Conservation (phyloP, 1,140 invertebrate genomes). For the Doryteuthis pealeii region DNA sequence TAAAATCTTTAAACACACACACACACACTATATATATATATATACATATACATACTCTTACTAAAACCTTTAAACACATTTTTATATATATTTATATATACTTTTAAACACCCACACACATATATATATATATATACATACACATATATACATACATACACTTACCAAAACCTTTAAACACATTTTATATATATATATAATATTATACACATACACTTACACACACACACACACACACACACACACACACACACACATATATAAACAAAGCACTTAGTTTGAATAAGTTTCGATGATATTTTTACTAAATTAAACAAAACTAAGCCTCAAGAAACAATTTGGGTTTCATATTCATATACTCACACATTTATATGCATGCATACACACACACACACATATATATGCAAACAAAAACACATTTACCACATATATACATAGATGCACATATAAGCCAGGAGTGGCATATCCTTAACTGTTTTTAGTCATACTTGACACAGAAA, state of each 20-base stretch:
- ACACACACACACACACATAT: not conserved
- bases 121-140: not conserved
- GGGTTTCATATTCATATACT: too few species aligned
- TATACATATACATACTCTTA: not conserved
- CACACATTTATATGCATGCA: too few species aligned
- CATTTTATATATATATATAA: not conserved
- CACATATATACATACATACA: not conserved
- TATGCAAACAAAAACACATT: too few species aligned
- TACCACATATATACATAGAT: too few species aligned
- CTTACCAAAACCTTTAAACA: not conserved
- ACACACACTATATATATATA: not conserved
- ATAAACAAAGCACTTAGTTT: too few species aligned
- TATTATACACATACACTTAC: not conserved
- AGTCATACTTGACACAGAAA: too few species aligned
- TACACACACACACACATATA: too few species aligned
- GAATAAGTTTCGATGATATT: too few species aligned
- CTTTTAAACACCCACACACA: not conserved
- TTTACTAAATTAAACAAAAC: too few species aligned
- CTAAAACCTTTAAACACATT: not conserved
- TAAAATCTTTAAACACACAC: not conserved
- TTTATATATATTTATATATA: not conserved
- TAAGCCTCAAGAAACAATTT: too few species aligned
- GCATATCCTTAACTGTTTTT: too few species aligned
- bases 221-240: not conserved
- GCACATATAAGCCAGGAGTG: too few species aligned